These are phyloP conservation scores for Anolis apletophallus DNA, from an alignment of 2,797 vertebrate genomes.

Conservation along the genomic window DNA sequence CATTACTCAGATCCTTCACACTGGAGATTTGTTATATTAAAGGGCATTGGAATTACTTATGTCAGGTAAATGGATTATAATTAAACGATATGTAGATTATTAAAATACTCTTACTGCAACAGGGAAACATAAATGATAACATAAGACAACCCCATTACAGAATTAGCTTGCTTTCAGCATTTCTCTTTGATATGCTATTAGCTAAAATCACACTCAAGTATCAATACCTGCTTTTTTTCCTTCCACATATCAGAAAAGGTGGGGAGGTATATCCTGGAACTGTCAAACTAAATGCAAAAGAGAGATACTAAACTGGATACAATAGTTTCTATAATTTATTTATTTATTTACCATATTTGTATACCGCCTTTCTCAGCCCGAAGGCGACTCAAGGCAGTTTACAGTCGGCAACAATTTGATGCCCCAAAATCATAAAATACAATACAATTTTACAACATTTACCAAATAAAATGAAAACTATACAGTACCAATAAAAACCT, in stretches of 20 bases:
- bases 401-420: too few relatives aligned
- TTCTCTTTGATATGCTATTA: slow-evolving; percentile 14
- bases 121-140: slow-evolving; percentile 51
- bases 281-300: background rate
- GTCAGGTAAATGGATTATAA: slow-evolving; percentile 64
- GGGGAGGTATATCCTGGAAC: background rate
- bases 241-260: background rate
- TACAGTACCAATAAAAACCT: too few relatives aligned
- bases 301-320: too few relatives aligned
- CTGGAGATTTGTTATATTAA: slow-evolving; percentile 60
- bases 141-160: slow-evolving; percentile 51
- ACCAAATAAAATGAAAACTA: too few relatives aligned
- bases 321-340: background rate
- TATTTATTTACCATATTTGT: too few relatives aligned
- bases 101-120: slow-evolving; percentile 46
- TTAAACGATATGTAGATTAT: slow-evolving; percentile 65
- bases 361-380: too few relatives aligned
- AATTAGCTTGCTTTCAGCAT: slow-evolving; percentile 35
- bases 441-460: too few relatives aligned
- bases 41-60: slow-evolving; percentile 63
- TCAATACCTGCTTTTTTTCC: background rate
- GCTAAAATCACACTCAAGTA: background rate
- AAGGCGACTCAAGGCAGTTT: too few relatives aligned
- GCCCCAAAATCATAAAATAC: too few relatives aligned
- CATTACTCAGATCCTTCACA: slow-evolving; percentile 56